phyloP scores from a whole-genome alignment of 2,797 vertebrate species.

The Mionectes olivaceus region DNA sequence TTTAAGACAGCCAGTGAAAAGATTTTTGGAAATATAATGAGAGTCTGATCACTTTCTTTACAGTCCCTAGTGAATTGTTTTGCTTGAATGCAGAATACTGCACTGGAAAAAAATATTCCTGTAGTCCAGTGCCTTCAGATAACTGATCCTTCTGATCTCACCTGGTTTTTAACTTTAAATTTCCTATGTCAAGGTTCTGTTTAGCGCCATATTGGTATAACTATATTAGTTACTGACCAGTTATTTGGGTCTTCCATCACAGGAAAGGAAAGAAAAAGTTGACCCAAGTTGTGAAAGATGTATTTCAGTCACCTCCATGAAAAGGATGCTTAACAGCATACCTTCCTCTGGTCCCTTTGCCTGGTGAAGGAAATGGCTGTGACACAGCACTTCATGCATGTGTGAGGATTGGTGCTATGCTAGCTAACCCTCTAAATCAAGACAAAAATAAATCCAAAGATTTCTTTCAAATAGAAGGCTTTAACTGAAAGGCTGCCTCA shows the following conservation, averaged over 20 bases:
- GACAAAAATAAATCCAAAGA: background rate
- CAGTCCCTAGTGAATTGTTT: background rate
- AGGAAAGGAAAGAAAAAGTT: background rate
- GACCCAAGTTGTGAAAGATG: background rate
- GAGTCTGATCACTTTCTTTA: background rate
- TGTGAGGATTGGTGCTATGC: too few species aligned
- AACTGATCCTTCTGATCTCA: background rate
- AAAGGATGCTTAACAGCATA: fast-evolving
- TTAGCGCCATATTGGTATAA: background rate
- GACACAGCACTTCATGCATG: fast-evolving
- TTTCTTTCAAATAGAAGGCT: background rate
- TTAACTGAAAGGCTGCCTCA: background rate
- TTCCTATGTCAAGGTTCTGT: background rate
- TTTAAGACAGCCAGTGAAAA: background rate
- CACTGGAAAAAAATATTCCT: background rate
- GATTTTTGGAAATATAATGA: background rate
- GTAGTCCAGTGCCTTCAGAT: background rate
- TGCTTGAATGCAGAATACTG: background rate
- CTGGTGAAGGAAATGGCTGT: background rate
- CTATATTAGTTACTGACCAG: background rate
- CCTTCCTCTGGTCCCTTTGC: background rate
- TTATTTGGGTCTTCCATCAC: background rate
- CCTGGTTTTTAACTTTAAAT: background rate
- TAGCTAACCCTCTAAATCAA: background rate
- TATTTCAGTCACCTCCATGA: background rate